Evolutionary conservation across 2,888 invertebrate species (phyloP), one percentile per base, ranked within the genome.

Genomic region (Tetropium fuscum): DNA sequence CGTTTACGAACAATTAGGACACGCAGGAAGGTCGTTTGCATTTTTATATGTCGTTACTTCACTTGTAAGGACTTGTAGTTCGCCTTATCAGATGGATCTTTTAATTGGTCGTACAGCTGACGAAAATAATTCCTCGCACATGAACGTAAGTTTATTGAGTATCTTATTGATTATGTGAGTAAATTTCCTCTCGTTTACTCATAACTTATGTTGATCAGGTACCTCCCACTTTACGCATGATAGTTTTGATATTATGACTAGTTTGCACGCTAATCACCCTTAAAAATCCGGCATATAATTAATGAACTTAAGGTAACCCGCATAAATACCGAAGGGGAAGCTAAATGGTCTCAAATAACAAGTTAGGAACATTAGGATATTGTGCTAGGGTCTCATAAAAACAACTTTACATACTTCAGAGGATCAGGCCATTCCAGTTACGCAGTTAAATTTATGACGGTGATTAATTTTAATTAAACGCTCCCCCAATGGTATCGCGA

Each of bases 291-390:
- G 19, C 11, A 8, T n/a, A 36, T 48, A 45, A 48, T 48, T 32
- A 34, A 48, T 34, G 18, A 48, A 34, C 32, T 48, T 36, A 48
- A 20, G 7, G 2, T 13, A 8, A 34, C 19, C 34, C 34, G 15
- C 47, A 36, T 18, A 36, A 48, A 34, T 34, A 48, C 32, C 20
- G 19, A 20, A 34, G 20, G 7, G 13, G 16, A 6, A 22, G 8
- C 44, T 44, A 44, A 44, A 48, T 48, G 32, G 34, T 34, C 34
- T 34, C 47, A 13, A 48, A 34, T 48, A 48, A 48, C 34, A 20
- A 44, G 44, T 44, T 44, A 27, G 22, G 44, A 44, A 43, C 15
- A 15, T 44, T 44, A 44, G 47, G 34, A 34, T 16, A 36, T 48
- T 48, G 22, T 20, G 47, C 32, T 18, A n/a, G 20, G 47, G 15